Evolutionary conservation across 2,113 vertebrate genomes (phyloP).

Genomic region (Oncorhynchus masou): DNA sequence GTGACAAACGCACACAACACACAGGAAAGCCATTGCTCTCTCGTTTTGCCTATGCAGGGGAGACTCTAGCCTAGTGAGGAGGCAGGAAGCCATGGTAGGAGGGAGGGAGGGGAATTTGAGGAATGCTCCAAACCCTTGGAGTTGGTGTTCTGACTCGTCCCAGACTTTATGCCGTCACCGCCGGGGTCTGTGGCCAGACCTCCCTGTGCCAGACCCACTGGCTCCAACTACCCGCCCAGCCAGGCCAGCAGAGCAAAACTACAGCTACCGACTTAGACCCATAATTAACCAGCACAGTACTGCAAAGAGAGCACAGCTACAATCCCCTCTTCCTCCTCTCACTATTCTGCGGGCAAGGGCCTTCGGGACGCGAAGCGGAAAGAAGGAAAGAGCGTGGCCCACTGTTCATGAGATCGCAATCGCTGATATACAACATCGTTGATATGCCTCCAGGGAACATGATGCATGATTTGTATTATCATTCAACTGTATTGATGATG

Average conservation of each 20-base stretch:
- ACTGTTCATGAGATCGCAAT: too few relatives aligned
- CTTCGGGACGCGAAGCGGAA: constrained; percentile 24
- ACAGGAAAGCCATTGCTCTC: not conserved
- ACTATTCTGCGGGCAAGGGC: constrained; percentile 40
- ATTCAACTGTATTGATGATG: not conserved
- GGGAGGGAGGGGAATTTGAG: constrained; percentile 63
- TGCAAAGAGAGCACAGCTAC: constrained; percentile 55
- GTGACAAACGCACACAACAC: constrained; percentile 7
- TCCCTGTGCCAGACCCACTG: constrained; percentile 84
- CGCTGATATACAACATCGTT: too few relatives aligned
- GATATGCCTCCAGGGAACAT: too few relatives aligned
- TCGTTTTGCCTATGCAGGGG: not conserved
- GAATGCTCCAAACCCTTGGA: constrained; percentile 78
- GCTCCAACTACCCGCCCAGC: constrained; percentile 77
- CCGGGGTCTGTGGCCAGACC: constrained; percentile 83
- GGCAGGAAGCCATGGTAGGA: constrained; percentile 58
- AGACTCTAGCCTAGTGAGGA: not conserved
- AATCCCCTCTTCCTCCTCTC: constrained; percentile 37
- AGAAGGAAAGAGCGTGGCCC: constrained; percentile 7
- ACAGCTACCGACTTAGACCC: constrained; percentile 71
- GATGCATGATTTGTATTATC: too few relatives aligned
- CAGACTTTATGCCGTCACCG: constrained; percentile 84
- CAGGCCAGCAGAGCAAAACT: constrained; percentile 73
- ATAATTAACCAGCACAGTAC: constrained; percentile 78
- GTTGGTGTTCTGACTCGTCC: constrained; percentile 83